phyloP scores from a whole-genome alignment of 2,888 invertebrate species.

The Acanthosepion pharaonis region DNA sequence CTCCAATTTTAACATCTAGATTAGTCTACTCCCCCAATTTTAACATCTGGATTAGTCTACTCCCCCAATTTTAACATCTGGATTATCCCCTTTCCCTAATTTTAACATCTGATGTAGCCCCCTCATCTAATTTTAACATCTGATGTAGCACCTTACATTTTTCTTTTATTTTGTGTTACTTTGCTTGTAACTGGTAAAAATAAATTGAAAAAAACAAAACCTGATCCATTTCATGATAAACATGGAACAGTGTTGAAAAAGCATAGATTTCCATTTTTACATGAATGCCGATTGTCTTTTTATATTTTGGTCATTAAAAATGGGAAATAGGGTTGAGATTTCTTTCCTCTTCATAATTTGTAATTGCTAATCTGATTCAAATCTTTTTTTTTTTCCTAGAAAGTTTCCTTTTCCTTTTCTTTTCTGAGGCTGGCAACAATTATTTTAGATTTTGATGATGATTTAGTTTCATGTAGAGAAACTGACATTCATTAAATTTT shows the following conservation, averaged over 20 bases:
- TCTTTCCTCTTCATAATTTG: conserved; percentile 11
- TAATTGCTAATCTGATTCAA: neutral
- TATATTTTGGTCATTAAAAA: neutral
- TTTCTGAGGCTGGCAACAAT: neutral
- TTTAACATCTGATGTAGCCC: no score
- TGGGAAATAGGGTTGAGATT: conserved; percentile 16
- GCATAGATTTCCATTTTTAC: neutral
- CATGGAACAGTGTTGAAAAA: neutral
- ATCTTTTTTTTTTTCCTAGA: neutral
- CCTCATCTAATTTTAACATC: no score
- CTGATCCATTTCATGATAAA: neutral
- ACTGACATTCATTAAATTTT: conserved; percentile 11
- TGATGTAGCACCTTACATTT: no score
- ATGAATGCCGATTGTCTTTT: neutral
- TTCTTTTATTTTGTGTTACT: no score
- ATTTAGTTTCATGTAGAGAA: neutral
- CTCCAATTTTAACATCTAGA: no score
- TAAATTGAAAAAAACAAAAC: no score
- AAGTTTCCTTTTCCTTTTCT: conserved; percentile 10
- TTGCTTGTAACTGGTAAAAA: no score
- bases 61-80: no score
- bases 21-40: no score
- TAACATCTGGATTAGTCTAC: no score
- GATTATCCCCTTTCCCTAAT: no score
- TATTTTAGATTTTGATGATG: neutral